Base-by-base conservation (phyloP, 2,797 vertebrate genomes). In the Dipus sagitta region DNA sequence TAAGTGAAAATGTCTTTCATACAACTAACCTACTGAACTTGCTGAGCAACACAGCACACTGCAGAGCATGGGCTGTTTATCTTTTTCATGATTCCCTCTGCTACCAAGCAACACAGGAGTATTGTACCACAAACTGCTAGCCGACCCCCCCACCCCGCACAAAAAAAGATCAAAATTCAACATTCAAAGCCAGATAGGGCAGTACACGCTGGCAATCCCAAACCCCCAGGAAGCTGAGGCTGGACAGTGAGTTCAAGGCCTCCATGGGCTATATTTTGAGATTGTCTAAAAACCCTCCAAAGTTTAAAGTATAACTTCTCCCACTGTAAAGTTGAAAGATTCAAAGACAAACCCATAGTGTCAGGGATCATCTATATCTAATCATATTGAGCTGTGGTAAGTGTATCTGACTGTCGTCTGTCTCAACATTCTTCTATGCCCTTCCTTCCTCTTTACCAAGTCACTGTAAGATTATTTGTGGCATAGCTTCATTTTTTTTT, bases 151-250 rank as follows among this genome's bases (percentile, higher is more conserved):
- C 52, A 58, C n/a, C n/a, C n/a, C n/a, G n/a, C n/a, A n/a, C n/a
- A n/a, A n/a, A n/a, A 28, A 28, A 34, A 82, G 80, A 60, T 77
- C 81, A 75, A 77, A 84, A 85, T 58, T 78, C 81, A 75, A 77
- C 77, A 85, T 58, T 78, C 72, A 47, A 77, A 15, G 52, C 8
- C 75, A 60, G 52, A 30, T 26, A 52, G 2, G 14, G 14, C 13
- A 21, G n/a, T 10, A 74, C 71, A 77, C 13, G 3, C 28, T 24
- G 15, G 47, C 28, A 52, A 54, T 24, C 6, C 47, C 47, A 18
- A 18, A 14, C 75, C 54, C 28, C 54, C 28, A 38, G 17, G 28
- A 77, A 42, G 5, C 15, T 30, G 26, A 76, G 74, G 42, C 42
- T 15, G 47, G 21, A n/a, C 5, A 23, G 15, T 20, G 26, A 77